Base-by-base conservation (phyloP, 2,797 vertebrate genomes). In the Bucorvus abyssinicus region DNA sequence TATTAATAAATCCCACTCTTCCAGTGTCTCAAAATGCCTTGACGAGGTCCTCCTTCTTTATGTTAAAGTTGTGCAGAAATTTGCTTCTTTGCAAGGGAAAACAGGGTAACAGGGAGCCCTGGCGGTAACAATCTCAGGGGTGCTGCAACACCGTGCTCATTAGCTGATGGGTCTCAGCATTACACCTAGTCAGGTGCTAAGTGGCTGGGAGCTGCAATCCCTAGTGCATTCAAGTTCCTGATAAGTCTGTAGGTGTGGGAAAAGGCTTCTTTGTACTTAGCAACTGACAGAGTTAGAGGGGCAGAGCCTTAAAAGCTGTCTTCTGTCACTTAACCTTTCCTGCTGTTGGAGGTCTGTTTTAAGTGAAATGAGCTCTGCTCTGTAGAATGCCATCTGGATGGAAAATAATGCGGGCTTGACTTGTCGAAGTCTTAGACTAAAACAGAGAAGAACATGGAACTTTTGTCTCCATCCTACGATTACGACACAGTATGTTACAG, bases 141-240 rank as follows among this genome's bases (percentile, higher is more conserved):
- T 50, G 8, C 12, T 63, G 5, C 76, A 32, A 47, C 27, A 18
- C 14, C 32, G 20, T 65, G 32, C 10, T 84, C 29, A 56, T 57
- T 19, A n/a, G 15, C 17, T 57, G 97, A 92, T 96, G 92, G 84
- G 84, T 96, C 93, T 97, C 87, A 96, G 94, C 89, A 60, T 94
- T 96, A 84, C 79, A 91, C 45, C 84, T 86, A 61, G 88, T 86
- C 83, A 93, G 65, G 91, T 97, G 97, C 95, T 95, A 97, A 85
- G 38, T 75, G 96, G 77, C 95, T 97, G 92, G 97, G 56, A 95
- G 90, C 81, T 97, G 92, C 94, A 78, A 89, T 95, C 94, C 82
- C 97, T 97, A 55, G 73, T 55, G 40, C 34, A 19, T 87, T 93
- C 79, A 68, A 30, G 82, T 67, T 71, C 44, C 73, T 86, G 77